phyloP scores from a whole-genome alignment of 1,140 invertebrate genomes.

The Aphis craccivora region DNA sequence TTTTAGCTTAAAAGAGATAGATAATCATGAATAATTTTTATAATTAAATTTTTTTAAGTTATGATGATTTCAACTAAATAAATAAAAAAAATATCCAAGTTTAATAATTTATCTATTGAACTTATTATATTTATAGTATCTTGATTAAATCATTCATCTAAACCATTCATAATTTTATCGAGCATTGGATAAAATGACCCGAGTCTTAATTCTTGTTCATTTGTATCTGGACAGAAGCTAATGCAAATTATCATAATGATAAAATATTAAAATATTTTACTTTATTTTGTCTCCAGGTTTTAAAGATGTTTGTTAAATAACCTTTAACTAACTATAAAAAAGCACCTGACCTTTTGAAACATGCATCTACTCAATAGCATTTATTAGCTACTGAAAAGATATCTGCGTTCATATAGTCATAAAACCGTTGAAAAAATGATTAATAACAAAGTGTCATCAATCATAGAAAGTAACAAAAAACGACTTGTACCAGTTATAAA shows the following conservation, averaged over 20 bases:
- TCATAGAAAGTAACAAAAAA: background rate
- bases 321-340: background rate
- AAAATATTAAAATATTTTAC: too few species aligned
- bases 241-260: too few species aligned
- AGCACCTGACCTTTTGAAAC: background rate
- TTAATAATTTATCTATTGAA: background rate
- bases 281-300: background rate
- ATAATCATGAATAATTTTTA: too few species aligned
- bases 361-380: background rate
- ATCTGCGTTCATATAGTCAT: background rate
- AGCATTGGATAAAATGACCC: background rate
- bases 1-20: too few species aligned
- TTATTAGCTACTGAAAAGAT: background rate
- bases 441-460: background rate
- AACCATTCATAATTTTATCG: background rate
- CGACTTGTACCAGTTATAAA: background rate
- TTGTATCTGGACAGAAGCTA: background rate
- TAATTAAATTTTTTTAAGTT: too few species aligned
- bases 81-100: too few species aligned
- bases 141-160: slow-evolving; percentile 10
- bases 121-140: background rate
- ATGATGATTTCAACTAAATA: too few species aligned
- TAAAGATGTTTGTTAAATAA: slow-evolving; percentile 13
- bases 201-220: slow-evolving; percentile 1
- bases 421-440: background rate